Evolutionary conservation across 2,113 vertebrate species (phyloP).

Genomic region (Spermophilus dauricus): DNA sequence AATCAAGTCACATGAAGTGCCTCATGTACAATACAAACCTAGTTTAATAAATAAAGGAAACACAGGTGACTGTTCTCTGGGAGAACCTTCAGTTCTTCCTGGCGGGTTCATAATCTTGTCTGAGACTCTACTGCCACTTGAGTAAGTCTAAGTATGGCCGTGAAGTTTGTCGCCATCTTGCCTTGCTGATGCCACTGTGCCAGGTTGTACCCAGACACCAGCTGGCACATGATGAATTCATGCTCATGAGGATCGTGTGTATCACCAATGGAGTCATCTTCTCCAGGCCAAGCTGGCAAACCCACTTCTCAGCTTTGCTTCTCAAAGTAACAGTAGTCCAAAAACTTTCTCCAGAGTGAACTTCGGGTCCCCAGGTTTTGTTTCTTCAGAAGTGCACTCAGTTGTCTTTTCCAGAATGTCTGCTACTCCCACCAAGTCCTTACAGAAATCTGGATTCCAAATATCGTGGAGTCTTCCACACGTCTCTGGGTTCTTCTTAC

Average conservation of each 20-base stretch:
- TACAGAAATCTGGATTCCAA: conserved; percentile 95
- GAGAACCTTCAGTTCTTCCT: background rate
- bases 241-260: conserved; percentile 93
- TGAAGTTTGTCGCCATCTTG: conserved; percentile 94
- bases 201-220: conserved; percentile 88
- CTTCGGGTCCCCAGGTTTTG: conserved; percentile 83
- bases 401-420: conserved; percentile 92
- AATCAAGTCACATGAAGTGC: conserved; percentile 80
- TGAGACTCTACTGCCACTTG: conserved; percentile 92
- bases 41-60: conserved; percentile 90
- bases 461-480: conserved; percentile 94
- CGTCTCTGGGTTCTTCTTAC: conserved; percentile 93
- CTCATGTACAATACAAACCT: conserved; percentile 79
- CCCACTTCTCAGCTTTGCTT: conserved; percentile 91
- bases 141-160: conserved; percentile 93
- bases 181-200: conserved; percentile 90
- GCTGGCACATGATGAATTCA: conserved; percentile 92
- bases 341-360: conserved; percentile 87
- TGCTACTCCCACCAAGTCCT: conserved; percentile 93
- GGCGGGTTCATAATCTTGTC: conserved; percentile 71
- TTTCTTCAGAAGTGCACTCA: conserved; percentile 79
- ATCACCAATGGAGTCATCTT: conserved; percentile 92
- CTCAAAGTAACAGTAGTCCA: conserved; percentile 87
- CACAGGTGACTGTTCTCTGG: conserved; percentile 64
- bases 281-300: conserved; percentile 93